These are phyloP conservation scores for Planococcus citri DNA, from an alignment of 1,140 invertebrate genomes.

Conservation along the genomic window DNA sequence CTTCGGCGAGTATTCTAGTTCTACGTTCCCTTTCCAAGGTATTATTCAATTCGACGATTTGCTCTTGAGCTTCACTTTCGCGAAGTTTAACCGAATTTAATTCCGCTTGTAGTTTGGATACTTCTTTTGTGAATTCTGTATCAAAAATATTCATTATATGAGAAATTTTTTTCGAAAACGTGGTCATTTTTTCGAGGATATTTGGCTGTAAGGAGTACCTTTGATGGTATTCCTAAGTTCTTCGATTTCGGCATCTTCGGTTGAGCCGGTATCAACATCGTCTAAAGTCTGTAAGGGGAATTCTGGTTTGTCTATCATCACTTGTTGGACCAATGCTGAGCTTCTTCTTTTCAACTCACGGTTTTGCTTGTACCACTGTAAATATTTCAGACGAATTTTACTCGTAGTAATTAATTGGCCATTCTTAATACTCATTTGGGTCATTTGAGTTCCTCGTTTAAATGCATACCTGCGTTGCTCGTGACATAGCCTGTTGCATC, in stretches of 20 bases:
- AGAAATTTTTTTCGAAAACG: no score
- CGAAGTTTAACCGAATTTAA: constrained; percentile 46
- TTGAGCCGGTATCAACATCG: constrained; percentile 38
- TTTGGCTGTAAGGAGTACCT: constrained; percentile 31
- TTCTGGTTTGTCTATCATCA: constrained; percentile 30
- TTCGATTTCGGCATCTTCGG: constrained; percentile 47
- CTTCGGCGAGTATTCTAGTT: constrained; percentile 36
- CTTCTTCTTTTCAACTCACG: constrained; percentile 51
- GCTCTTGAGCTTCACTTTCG: constrained; percentile 57
- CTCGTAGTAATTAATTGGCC: no score
- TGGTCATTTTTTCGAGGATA: neutral
- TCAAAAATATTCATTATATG: neutral
- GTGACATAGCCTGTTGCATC: constrained; percentile 47
- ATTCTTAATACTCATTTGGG: no score
- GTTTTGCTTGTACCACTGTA: constrained; percentile 61
- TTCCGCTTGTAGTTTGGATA: constrained; percentile 52
- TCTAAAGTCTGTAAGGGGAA: constrained; percentile 28
- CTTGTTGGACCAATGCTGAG: constrained; percentile 43
- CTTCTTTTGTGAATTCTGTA: constrained; percentile 45
- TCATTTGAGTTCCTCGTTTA: no score
- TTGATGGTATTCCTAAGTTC: constrained; percentile 49
- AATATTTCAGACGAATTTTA: constrained; percentile 25
- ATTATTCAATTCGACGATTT: constrained; percentile 35
- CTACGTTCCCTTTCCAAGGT: constrained; percentile 44
- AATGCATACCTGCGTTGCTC: constrained; percentile 39